Conservation (phyloP, 2,888 invertebrate genomes). For the Anaspis maculata region DNA sequence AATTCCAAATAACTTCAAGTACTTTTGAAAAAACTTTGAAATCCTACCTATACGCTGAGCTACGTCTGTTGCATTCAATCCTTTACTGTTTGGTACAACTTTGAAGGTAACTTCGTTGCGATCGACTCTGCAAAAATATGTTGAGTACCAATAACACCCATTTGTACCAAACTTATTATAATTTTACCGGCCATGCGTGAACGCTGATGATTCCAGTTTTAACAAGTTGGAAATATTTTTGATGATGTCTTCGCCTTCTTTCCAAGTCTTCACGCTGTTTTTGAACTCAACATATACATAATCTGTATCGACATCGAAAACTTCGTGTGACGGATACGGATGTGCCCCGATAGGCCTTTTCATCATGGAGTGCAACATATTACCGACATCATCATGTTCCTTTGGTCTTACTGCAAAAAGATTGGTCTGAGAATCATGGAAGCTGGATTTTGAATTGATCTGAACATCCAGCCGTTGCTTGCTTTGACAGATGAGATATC, state of each 20-base stretch:
- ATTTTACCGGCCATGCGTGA: constrained; percentile 56
- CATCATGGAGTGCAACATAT: constrained; percentile 31
- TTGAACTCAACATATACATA: constrained; percentile 72
- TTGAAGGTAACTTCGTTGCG: constrained; percentile 70
- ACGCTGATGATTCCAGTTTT: constrained; percentile 53
- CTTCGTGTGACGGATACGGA: constrained; percentile 34
- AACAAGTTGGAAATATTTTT: constrained; percentile 60
- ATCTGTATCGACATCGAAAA: constrained; percentile 60
- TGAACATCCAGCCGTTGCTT: too few species aligned
- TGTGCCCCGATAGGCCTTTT: constrained; percentile 37
- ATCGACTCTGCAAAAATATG: constrained; percentile 53
- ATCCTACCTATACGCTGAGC: constrained; percentile 59
- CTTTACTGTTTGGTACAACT: constrained; percentile 57
- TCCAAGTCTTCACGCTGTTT: constrained; percentile 60
- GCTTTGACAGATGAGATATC: too few species aligned
- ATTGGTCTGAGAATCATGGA: too few species aligned
- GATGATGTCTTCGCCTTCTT: constrained; percentile 65
- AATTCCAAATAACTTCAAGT: too few species aligned
- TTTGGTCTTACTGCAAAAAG: too few species aligned
- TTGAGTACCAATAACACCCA: neutral
- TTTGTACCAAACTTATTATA: neutral
- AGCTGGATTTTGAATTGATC: too few species aligned
- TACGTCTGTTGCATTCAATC: constrained; percentile 59
- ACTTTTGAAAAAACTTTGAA: too few species aligned
- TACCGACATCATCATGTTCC: neutral